Evolutionary conservation across 2,888 invertebrate genomes (phyloP), one percentile per base, ranked within the genome.

Genomic region (Chrysopilus asiliformis): DNA sequence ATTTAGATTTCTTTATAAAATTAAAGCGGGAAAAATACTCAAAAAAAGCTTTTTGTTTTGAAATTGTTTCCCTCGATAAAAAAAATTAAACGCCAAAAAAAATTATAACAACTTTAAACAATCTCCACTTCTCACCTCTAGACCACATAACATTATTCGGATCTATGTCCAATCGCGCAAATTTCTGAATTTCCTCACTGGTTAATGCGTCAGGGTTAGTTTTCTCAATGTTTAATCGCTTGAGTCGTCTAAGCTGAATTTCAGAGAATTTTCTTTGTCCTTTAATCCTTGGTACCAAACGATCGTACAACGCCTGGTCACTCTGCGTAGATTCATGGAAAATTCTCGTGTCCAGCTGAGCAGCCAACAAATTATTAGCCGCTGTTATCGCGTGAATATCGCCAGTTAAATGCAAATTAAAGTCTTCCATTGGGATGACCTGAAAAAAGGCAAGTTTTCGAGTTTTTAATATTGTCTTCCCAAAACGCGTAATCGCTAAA

Each of bases 381-480:
- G 93, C 94, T 0, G 89, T 82, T n/a, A 98, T 85, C 1, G 98
- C 98, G 63, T 98, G 98, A 51, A 97, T 95, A 57, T 98, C 98
- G 2, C 95, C 91, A 0, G 97, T 98, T 46, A 98, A 67, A 60
- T 98, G 97, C 1, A 98, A 72, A 67, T 98, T 98, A 64, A 98
- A 97, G 52, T 98, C 97, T 64, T 98, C 97, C 98, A 98, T 98
- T 0, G 98, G 98, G 47, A 98, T 95, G 0, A 89, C 85, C 72
- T 39, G n/a, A n/a, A n/a, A n/a, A n/a, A n/a, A n/a, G n/a, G n/a
- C n/a, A n/a, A n/a, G n/a, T 14, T n/a, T n/a, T n/a, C n/a, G n/a
- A n/a, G n/a, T 22, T 22, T 8, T 22, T 10, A 22, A 22, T 22
- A 22, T 22, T 22, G 22, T 26, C 5, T 7, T n/a, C n/a, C 13